Evolutionary conservation across 2,888 invertebrate species (phyloP), one percentile per base, ranked within the genome.

Genomic region (Microplitis manilae): DNA sequence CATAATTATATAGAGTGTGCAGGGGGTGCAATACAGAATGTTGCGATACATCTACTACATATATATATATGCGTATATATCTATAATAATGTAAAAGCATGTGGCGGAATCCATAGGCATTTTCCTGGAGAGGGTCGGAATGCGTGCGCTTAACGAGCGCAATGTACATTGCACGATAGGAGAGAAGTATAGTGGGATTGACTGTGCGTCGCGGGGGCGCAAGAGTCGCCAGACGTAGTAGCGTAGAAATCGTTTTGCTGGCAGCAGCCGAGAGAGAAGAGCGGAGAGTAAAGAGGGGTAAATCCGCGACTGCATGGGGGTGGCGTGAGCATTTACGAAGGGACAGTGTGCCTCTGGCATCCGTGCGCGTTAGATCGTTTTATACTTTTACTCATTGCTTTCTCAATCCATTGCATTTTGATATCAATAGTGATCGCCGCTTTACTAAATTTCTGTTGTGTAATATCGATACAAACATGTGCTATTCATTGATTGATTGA

Each of bases 341-440:
- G 82, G 80, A 79, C 82, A 88, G 88, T 88, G 79, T 82, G 85
- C 85, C 84, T 85, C 83, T 82, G 84, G 83, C 86, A 83, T 81
- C 81, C 85, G 87, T 81, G 82, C 81, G 79, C 83, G 80, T 79
- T 75, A 80, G 64, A 77, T 77, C 65, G 59, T 60, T 65, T 65
- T 15, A n/a, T 5, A n/a, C 9, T 5, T 6, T 67, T 2, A 30
- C n/a, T n/a, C 15, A 13, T 15, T 39, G 15, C 61, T 39, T 38
- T 8, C n/a, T 50, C 5, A 13, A 60, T 30, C 4, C 30, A 70
- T 40, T 41, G 5, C 40, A 41, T 50, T 50, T 50, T 50, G 13
- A 7, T 59, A 15, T 30, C 59, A 9, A 17, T 50, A 62, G 30
- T 30, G 30, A 30, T 30, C 30, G 30, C 30, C 30, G 30, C 4